phyloP scores from a whole-genome alignment of 2,888 invertebrate species.

The Andrena fulva region DNA sequence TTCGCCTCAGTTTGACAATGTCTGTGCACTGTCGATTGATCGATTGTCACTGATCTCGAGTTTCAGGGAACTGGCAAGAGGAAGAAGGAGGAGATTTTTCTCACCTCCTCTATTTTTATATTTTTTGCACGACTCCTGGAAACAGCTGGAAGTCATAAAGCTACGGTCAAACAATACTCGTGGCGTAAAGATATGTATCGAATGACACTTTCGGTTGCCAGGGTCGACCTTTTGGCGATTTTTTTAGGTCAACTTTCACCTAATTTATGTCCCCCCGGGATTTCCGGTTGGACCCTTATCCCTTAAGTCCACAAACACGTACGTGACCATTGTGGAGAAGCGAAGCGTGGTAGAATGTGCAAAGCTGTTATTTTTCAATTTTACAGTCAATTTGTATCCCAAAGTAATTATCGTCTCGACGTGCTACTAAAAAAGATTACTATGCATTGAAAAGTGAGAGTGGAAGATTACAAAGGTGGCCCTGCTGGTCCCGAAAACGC shows the following conservation, averaged over 20 bases:
- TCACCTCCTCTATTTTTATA: slow-evolving; percentile 11
- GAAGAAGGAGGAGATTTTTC: slow-evolving; percentile 20
- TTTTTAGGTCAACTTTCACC: slow-evolving; percentile 42
- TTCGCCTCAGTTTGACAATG: neutral
- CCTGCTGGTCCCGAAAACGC: neutral
- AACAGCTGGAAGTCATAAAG: slow-evolving; percentile 70
- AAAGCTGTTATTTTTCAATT: too few relatives aligned
- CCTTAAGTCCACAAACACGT: neutral
- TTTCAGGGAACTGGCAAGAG: neutral
- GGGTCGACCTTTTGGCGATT: slow-evolving; percentile 35
- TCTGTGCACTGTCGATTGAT: neutral
- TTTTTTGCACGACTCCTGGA: slow-evolving; percentile 3
- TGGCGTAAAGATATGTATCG: slow-evolving; percentile 47
- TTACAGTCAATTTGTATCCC: too few relatives aligned
- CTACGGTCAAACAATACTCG: slow-evolving; percentile 68
- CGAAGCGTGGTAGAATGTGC: neutral
- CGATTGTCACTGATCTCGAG: too few relatives aligned
- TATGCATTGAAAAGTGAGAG: too few relatives aligned
- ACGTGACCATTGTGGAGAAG: neutral
- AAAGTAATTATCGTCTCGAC: too few relatives aligned
- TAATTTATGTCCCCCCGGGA: slow-evolving; percentile 58
- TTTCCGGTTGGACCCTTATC: slow-evolving; percentile 44
- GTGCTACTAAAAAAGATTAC: too few relatives aligned
- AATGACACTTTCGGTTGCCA: neutral
- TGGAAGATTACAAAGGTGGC: neutral